A percentile compares a stretch with the other conserved stretches of the same genome.
Evolutionary conservation across 2,888 invertebrate genomes (phyloP).

Genomic region (Dicranocentrus wangi): DNA sequence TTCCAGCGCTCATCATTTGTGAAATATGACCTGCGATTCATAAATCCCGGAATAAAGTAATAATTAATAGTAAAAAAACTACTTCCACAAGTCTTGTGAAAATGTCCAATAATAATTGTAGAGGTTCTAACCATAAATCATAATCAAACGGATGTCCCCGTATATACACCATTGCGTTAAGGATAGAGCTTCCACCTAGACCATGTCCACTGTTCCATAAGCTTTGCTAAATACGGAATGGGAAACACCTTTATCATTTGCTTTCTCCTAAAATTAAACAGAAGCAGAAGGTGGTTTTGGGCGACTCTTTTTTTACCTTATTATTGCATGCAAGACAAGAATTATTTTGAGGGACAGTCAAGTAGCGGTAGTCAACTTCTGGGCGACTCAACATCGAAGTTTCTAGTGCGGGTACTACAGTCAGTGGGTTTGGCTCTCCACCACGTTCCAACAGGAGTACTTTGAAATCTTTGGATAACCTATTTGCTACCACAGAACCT

Average conservation of each 20-base stretch:
- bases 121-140: conserved; percentile 77
- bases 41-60: no score
- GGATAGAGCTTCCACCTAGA: conserved; percentile 83
- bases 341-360: conserved; percentile 80
- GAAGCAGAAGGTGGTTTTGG: neutral
- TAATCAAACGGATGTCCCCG: conserved; percentile 83
- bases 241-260: no score
- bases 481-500: conserved; percentile 24
- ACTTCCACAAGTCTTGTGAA: no score
- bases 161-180: conserved; percentile 84
- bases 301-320: neutral
- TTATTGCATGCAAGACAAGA: conserved; percentile 79
- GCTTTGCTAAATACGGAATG: conserved; percentile 78
- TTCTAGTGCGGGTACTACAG: conserved; percentile 41
- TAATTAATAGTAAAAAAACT: no score
- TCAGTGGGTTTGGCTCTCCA: conserved; percentile 33
- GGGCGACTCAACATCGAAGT: conserved; percentile 80
- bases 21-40: no score
- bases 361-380: conserved; percentile 82
- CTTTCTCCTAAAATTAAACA: neutral
- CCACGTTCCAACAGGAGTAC: conserved; percentile 28
- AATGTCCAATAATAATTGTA: neutral
- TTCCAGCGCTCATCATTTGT: conserved; percentile 75
- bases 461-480: conserved; percentile 18
- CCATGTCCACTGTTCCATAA: conserved; percentile 83